Evolutionary conservation across 2,888 invertebrate genomes (phyloP), one percentile per base, ranked within the genome.

Genomic region (Nasonia oneida): DNA sequence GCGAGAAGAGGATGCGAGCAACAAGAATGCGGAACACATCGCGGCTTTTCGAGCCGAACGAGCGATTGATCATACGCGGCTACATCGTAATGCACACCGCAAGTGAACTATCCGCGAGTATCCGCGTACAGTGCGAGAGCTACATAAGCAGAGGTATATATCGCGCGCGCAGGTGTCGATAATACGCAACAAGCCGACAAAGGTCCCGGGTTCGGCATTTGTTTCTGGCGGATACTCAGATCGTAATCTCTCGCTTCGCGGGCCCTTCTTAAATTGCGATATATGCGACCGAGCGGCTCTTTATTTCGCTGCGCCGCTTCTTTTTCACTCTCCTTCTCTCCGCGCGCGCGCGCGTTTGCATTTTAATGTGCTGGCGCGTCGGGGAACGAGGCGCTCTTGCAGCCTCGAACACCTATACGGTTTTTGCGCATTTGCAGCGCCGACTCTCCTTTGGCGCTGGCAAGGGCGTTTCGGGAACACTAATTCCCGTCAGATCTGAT

Each of bases 351-450:
- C 61, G 64, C 33, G 47, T 37, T 50, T 53, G 47, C 61, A 74
- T 61, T 61, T 61, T 81, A 74, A 75, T 73, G 67, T 29, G 29
- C 3, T 29, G 29, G 61, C 6, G n/a, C 12, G 1, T 23, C 5
- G 18, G 61, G 23, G 23, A 23, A 15, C 50, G 94, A 91, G 94
- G 94, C 74, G 94, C 94, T 86, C 94, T 93, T 84, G 94, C 29
- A 80, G 57, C 83, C 73, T 74, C 5, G 74, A 67, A 74, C 86
- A 85, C 85, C 80, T 29, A 29, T 82, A 78, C 15, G 50, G 50
- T 50, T 50, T 50, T 15, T 50, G 57, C 53, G 29, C 29, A 1
- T 29, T 29, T 29, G 29, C 29, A 29, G 29, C 29, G 53, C 15
- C 10, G 53, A 3, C 53, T 14, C 14, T 5, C 2, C 5, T 57